Base-by-base conservation (phyloP, 2,113 vertebrate species). In the Halichoerus grypus region DNA sequence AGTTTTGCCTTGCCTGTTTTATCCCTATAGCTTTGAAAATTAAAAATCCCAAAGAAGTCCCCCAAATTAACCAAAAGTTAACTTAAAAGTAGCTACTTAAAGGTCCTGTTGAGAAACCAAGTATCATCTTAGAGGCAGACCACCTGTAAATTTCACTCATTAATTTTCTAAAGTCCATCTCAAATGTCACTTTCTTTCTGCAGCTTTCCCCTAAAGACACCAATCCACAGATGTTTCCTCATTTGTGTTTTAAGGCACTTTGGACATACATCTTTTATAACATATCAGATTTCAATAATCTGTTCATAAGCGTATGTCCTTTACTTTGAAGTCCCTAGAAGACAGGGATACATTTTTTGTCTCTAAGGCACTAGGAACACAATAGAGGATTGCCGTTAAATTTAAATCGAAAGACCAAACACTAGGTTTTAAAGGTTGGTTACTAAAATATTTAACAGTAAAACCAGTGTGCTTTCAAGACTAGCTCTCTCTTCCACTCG, bases 321-420 rank as follows among this genome's bases (percentile, higher is more conserved):
- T 93, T 69, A 81, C 57, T 84, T 46, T 71, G 55, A 57, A 31
- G 55, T 83, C 94, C 61, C 91, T 36, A 65, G 14, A 92, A 65
- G 24, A 19, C 33, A 63, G 4, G 57, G 36, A 76, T 55, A 18
- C 42, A 39, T 19, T 80, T 88, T 82, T 86, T 28, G 79, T 91
- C 21, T 96, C 51, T 80, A 74, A 83, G 33, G n/a, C 39, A 89
- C 15, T 22, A 95, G 28, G 33, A 89, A 67, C 65, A 82, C 15
- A 93, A 85, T 61, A 86, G 5, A 88, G 31, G 42, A 83, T 6
- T 87, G 74, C 39, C 71, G 36, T 69, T 72, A 76, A 88, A 88
- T 79, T 95, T 91, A 93, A 85, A 88, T 49, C 33, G 89, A 87
- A 91, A 94, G 79, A 82, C 14, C 18, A 88, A 89, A 95, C 8